Percentiles rank a stretch among this genome's conserved stretches.
Conservation (phyloP, 2,797 vertebrate genomes). For the Melanotaenia nigrans region DNA sequence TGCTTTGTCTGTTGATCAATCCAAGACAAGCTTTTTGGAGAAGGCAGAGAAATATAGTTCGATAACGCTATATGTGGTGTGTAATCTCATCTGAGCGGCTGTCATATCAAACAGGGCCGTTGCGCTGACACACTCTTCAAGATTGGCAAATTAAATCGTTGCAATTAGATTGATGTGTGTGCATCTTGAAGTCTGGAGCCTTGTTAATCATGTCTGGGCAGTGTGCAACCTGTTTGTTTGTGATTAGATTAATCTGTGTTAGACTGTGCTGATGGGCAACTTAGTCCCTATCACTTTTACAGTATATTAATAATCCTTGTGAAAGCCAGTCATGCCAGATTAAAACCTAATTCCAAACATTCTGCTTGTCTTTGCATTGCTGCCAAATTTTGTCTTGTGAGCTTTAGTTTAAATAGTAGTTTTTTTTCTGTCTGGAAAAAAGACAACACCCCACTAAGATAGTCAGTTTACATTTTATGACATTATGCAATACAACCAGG, state of each 20-base stretch:
- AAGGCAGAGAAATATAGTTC: conserved; percentile 54
- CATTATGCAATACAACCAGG: not conserved
- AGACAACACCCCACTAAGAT: not conserved
- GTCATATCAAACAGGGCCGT: conserved; percentile 74
- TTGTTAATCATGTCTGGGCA: conserved; percentile 57
- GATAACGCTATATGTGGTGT: conserved; percentile 68
- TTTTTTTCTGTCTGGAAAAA: not conserved
- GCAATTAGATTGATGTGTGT: conserved; percentile 70
- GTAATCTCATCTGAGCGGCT: conserved; percentile 77
- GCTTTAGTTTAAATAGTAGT: not conserved
- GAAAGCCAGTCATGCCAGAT: conserved; percentile 9
- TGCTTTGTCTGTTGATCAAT: conserved; percentile 66
- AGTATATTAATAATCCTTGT: conserved; percentile 25
- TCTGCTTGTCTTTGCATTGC: not conserved
- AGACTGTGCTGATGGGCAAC: conserved; percentile 42
- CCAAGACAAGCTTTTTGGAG: conserved; percentile 55
- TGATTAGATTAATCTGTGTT: conserved; percentile 51
- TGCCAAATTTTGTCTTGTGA: not conserved
- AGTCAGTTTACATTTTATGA: not conserved
- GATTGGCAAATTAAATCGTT: conserved; percentile 73
- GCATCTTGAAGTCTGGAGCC: conserved; percentile 41
- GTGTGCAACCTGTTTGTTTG: conserved; percentile 48
- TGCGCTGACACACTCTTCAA: conserved; percentile 65
- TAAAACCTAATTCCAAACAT: conserved; percentile 8
- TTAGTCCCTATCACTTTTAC: conserved; percentile 29